Evolutionary conservation across 2,113 vertebrate species (phyloP), one percentile per base, ranked within the genome.

Genomic region (Phasianus colchicus): DNA sequence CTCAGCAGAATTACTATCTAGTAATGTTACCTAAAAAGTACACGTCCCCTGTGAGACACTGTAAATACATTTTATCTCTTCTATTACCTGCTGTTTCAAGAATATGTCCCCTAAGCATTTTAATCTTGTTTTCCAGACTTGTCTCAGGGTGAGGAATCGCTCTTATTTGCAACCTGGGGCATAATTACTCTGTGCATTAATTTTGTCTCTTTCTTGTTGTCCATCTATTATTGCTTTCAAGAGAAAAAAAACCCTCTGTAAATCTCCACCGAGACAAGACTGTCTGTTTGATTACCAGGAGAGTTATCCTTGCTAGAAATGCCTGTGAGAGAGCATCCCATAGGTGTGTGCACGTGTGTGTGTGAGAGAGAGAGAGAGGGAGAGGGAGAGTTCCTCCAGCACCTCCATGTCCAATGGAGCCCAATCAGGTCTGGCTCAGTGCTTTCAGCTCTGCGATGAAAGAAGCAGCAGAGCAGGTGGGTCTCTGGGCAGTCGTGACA

Each of bases 81-180:
- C 81, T 94, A 10, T 97, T 97, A 96, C 83, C 91, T 96, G 85
- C 88, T 82, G 42, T 96, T 97, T 96, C 15, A 30, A 38, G 66
- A 97, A 93, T 93, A 83, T 50, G 93, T 97, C 96, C 95, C 96
- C 73, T 75, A 96, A 96, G 97, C 76, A 92, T 97, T 97, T 97
- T 97, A 97, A 95, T 97, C 95, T 95, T 97, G 94, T 96, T 97
- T 97, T 96, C 94, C 91, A 96, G 96, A 90, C 90, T 95, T 97
- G 96, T 97, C 96, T 97, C 92, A 32, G 81, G 87, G 83, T 97
- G 96, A 96, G 70, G 76, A 95, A 97, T 97, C 30, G 2, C 93
- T 96, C 92, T 92, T 88, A 76, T 97, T 97, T 97, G 94, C 89
- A 97, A 81, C 92, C 97, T 97, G 88, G 77, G 95, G 94, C 92